Conservation (phyloP, 1,140 invertebrate species). For the Ceratina japonica region DNA sequence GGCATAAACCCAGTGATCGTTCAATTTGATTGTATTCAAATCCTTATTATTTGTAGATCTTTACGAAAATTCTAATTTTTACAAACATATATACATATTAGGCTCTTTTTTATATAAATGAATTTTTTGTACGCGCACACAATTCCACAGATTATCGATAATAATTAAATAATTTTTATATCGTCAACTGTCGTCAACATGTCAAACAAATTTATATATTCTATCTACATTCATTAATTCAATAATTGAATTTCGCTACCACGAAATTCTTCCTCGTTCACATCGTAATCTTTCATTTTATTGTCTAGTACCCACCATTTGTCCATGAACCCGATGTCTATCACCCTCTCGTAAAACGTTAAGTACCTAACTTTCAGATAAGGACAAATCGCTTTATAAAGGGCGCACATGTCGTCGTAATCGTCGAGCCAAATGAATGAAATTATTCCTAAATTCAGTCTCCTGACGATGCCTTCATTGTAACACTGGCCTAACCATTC, state of each 20-base stretch:
- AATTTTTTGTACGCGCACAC: too few species aligned
- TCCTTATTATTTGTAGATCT: too few species aligned
- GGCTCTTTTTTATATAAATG: too few species aligned
- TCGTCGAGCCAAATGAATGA: conserved; percentile 89
- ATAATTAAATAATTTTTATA: not conserved
- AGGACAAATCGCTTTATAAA: conserved; percentile 86
- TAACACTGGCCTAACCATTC: conserved; percentile 82
- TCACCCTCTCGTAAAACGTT: conserved; percentile 83
- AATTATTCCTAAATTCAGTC: conserved; percentile 84
- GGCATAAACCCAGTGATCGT: too few species aligned
- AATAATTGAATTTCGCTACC: conserved; percentile 19
- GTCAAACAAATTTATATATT: too few species aligned
- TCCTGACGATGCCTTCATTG: conserved; percentile 84
- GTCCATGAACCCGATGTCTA: conserved; percentile 89
- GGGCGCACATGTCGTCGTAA: conserved; percentile 82
- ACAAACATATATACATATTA: too few species aligned
- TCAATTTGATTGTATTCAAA: not conserved
- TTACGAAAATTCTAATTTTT: not conserved
- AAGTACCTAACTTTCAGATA: conserved; percentile 84
- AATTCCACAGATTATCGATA: too few species aligned
- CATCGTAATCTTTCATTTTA: conserved; percentile 68
- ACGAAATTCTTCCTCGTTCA: conserved; percentile 64
- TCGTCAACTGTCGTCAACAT: too few species aligned
- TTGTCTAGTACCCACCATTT: conserved; percentile 83
- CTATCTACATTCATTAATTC: not conserved